These are phyloP conservation scores for Epinephelus lanceolatus DNA, from an alignment of 2,113 vertebrate genomes.

Conservation along the genomic window DNA sequence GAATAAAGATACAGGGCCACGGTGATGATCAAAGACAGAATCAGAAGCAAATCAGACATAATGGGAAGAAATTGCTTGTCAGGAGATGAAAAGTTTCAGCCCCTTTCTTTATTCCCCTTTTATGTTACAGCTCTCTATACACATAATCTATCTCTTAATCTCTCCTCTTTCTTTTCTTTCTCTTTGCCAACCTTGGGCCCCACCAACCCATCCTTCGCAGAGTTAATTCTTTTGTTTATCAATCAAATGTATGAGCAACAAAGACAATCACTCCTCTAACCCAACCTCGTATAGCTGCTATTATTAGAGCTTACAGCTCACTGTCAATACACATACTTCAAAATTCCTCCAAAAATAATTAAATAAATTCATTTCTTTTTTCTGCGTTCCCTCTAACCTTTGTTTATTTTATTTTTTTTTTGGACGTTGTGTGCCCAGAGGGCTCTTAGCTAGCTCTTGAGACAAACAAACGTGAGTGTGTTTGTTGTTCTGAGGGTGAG, in stretches of 20 bases:
- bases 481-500: slow-evolving; percentile 22
- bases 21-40: slow-evolving; percentile 31
- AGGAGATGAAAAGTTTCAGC: slow-evolving; percentile 28
- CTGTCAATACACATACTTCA: slow-evolving; percentile 12
- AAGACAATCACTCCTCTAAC: not conserved
- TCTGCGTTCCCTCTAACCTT: not conserved
- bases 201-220: not conserved
- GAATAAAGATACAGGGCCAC: slow-evolving; percentile 2
- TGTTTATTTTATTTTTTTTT: not conserved
- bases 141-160: not conserved
- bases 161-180: not conserved
- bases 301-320: slow-evolving; percentile 10
- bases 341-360: slow-evolving; percentile 14
- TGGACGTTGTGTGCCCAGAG: not conserved
- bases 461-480: slow-evolving; percentile 22
- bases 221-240: slow-evolving; percentile 1
- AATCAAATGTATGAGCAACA: not conserved
- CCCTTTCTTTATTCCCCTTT: slow-evolving; percentile 12
- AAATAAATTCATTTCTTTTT: slow-evolving; percentile 12
- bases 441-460: slow-evolving; percentile 5
- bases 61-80: slow-evolving; percentile 36
- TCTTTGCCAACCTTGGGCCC: not conserved
- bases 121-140: slow-evolving; percentile 6
- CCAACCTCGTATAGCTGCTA: not conserved
- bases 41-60: slow-evolving; percentile 31